Evolutionary conservation across 2,113 vertebrate species (phyloP), one percentile per base, ranked within the genome.

Genomic region (Takifugu flavidus): DNA sequence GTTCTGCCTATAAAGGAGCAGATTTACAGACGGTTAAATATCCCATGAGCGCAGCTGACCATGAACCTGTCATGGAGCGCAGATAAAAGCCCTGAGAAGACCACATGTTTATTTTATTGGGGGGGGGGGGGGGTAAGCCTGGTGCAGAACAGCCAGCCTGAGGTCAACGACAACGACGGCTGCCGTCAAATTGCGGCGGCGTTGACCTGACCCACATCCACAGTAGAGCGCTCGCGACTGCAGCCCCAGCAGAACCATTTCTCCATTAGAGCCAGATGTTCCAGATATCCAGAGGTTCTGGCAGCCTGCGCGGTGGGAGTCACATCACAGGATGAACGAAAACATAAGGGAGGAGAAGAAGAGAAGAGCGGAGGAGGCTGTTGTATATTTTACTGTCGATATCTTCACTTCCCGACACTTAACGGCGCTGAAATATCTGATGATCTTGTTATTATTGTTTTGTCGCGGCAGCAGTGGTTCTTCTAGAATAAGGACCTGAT

Each of bases 231-330:
- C 29, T 49, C 65, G 49, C 61, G n/a, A 8, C 20, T 27, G 31
- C 53, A 66, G 57, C 49, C 67, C 53, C 67, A 70, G 70, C 58
- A 74, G 70, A 87, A 87, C 88, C 88, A 63, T 89, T 90, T 89
- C 86, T 86, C 91, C 90, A 79, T 86, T 72, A 75, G 88, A 77
- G 75, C 90, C 90, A 90, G 88, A 88, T 90, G 90, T 87, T 86
- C 89, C 88, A 86, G 65, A 81, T 72, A 77, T 79, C 70, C 70
- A 27, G n/a, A 58, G 53, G 61, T 60, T 49, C 68, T 82, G 73
- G 70, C 85, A n/a, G 70, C 66, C 53, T 55, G 71, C 64, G 64
- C 53, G 29, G 65, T 52, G 64, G 51, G 57, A 67, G 72, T 84
- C 75, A 62, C 66, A 82, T 80, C 71, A 67, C 74, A 68, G 76